phyloP scores from a whole-genome alignment of 2,113 vertebrate species.

The Rattus rattus region DNA sequence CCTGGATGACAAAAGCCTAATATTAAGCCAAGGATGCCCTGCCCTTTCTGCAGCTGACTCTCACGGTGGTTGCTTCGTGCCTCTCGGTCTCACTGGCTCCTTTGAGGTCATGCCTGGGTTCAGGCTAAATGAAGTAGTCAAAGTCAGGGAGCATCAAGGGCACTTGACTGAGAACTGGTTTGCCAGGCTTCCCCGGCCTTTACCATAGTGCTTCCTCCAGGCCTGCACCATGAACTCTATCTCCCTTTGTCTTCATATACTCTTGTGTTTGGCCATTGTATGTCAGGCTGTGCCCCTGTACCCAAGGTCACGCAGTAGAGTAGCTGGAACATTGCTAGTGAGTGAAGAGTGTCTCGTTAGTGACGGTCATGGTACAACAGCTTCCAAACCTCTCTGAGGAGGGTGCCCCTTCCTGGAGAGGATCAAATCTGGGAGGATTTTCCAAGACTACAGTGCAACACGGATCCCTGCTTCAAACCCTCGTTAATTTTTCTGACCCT shows the following conservation, averaged over 20 bases:
- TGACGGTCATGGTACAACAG: not conserved
- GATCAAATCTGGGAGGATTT: not conserved
- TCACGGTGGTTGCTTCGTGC: not conserved
- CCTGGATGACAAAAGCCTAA: not conserved
- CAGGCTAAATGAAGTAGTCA: not conserved
- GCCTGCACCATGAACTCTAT: not conserved
- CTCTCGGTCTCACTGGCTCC: not conserved
- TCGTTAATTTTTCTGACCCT: not conserved
- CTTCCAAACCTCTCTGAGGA: not conserved
- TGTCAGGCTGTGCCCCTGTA: conserved; percentile 34
- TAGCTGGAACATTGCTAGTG: not conserved
- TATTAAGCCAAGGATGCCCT: not conserved
- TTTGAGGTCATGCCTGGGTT: not conserved
- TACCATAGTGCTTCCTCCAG: not conserved
- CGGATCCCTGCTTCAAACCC: not conserved
- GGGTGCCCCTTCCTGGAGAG: not conserved
- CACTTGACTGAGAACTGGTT: not conserved
- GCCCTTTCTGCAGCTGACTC: not conserved
- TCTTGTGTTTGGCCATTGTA: not conserved
- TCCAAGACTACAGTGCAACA: not conserved
- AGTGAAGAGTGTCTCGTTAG: not conserved
- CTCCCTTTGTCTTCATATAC: not conserved
- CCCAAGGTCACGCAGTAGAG: not conserved
- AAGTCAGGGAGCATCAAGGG: not conserved
- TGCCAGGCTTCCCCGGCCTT: rapidly evolving